phyloP scores from a whole-genome alignment of 1,140 invertebrate genomes.

The Sinella curviseta region DNA sequence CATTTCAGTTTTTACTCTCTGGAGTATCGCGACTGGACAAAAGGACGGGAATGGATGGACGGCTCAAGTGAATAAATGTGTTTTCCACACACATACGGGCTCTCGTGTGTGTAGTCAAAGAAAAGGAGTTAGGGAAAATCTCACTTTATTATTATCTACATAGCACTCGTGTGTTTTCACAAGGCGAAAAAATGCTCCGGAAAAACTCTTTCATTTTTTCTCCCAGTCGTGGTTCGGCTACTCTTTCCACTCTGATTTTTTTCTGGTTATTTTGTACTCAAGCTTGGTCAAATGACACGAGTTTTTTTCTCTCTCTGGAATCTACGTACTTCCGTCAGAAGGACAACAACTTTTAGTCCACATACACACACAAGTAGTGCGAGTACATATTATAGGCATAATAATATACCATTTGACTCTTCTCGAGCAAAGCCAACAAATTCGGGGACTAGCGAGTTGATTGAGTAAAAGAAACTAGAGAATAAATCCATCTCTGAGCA shows the following conservation, averaged over 20 bases:
- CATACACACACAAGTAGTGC: too few species aligned
- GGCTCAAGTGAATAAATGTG: conserved; percentile 8
- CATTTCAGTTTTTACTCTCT: neutral
- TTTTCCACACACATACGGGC: neutral
- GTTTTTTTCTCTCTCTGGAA: neutral
- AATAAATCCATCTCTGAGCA: conserved; percentile 13
- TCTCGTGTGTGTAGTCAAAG: neutral
- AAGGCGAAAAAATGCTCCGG: neutral
- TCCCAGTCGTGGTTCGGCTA: too few species aligned
- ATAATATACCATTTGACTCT: too few species aligned
- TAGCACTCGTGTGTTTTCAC: neutral
- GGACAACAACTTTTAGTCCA: neutral
- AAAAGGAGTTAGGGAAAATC: neutral
- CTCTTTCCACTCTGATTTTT: neutral
- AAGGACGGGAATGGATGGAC: neutral
- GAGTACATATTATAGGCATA: too few species aligned
- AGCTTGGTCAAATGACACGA: neutral
- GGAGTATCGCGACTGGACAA: neutral
- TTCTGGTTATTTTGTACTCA: neutral
- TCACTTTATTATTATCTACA: conserved; percentile 3
- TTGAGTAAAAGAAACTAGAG: neutral
- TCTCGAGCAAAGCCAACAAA: neutral
- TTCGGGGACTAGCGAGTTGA: conserved; percentile 16
- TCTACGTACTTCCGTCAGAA: neutral
- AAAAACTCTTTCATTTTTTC: neutral